phyloP scores from a whole-genome alignment of 1,140 invertebrate genomes.

The Anastatus disparis region DNA sequence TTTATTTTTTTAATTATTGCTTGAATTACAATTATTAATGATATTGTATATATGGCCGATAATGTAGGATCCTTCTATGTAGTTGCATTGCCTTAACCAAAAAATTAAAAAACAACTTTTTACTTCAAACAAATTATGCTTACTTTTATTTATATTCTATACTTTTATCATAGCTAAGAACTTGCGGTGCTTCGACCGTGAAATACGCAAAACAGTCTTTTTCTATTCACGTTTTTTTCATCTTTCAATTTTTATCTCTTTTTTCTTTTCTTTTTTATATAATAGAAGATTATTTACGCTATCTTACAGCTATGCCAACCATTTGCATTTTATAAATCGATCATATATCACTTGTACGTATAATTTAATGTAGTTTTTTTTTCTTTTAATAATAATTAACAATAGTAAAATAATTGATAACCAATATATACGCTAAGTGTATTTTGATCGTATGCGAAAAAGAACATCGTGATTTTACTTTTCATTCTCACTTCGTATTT shows the following conservation, averaged over 20 bases:
- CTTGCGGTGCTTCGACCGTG: background rate
- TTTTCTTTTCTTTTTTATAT: background rate
- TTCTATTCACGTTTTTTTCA: conserved; percentile 16
- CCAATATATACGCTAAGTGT: background rate
- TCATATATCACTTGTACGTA: background rate
- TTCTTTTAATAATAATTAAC: background rate
- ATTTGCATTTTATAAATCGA: background rate
- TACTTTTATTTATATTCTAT: background rate
- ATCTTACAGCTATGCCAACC: conserved; percentile 20
- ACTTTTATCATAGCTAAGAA: background rate
- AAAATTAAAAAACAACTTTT: background rate
- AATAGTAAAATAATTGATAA: background rate
- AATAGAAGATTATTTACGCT: conserved; percentile 12
- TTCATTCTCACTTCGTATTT: background rate
- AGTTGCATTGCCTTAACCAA: too few species aligned
- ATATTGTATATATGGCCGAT: too few species aligned
- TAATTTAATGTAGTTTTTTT: background rate
- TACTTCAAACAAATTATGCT: background rate
- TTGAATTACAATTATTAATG: too few species aligned
- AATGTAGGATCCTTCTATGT: too few species aligned
- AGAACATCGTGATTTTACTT: background rate
- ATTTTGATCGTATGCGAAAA: background rate
- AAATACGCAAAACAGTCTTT: conserved; percentile 34
- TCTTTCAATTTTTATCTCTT: background rate
- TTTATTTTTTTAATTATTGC: too few species aligned